Base-by-base conservation (phyloP, 2,888 invertebrate species). In the Lathronympha strigana region DNA sequence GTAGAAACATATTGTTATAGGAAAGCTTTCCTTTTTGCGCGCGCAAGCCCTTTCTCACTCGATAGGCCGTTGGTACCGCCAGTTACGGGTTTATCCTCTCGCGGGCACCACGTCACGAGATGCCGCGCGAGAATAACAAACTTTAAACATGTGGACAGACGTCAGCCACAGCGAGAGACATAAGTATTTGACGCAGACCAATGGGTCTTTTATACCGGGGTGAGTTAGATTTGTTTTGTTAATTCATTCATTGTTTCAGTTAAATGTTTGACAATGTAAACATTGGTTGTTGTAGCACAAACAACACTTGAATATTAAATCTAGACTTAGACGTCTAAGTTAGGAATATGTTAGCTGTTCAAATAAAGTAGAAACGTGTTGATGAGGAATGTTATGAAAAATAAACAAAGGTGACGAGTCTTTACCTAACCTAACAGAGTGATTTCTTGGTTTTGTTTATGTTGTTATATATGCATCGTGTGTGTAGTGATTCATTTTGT, bases 161-260 rank as follows among this genome's bases (percentile, higher is more conserved):
- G 90, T 94, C 43, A 93, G 89, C 72, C 92, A 92, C 73, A 93
- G 93, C 73, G 94, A 95, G 80, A 91, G 92, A 78, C 92, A 93
- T 73, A 88, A 87, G 75, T 94, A 94, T 81, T 90, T 93, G 72
- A 88, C 90, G 62, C 93, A 93, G 77, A 93, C 92, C 51, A 93
- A 93, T 81, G 93, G 93, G 76, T 93, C 93, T 66, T 94, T 94
- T 78, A 93, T 95, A 73, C 95, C 95, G 5, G 95, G 95, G 95
- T 95, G 84, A 93, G 93, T 86, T 58, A n/a, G n/a, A n/a, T n/a
- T n/a, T n/a, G n/a, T n/a, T n/a, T n/a, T n/a, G n/a, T 60, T 2
- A 23, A 23, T 9, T 17, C 43, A 47, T 68, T 36, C 51, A 21
- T 57, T 63, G 54, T 9, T 51, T 38, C n/a, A 19, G 8, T 19